Conservation (phyloP, 92 coral and sea anemone species). For the Bergia sp. region DNA sequence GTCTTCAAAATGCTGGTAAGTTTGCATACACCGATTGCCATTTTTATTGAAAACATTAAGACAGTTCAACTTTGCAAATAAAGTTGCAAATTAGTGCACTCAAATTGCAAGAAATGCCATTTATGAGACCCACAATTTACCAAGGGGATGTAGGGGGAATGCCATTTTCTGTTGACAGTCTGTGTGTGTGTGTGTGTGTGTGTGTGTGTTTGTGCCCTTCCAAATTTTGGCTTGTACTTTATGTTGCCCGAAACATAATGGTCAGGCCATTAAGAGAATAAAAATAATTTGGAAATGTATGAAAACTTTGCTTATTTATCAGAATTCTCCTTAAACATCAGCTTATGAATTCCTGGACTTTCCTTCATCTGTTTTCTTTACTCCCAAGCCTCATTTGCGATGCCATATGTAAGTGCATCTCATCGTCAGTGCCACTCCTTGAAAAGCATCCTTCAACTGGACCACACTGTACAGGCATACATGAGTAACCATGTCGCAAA, state of each 20-base stretch:
- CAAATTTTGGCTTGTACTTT: too few relatives aligned
- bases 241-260: too few relatives aligned
- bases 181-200: too few relatives aligned
- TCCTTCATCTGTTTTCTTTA: neutral
- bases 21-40: too few relatives aligned
- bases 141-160: too few relatives aligned
- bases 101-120: neutral
- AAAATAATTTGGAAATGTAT: too few relatives aligned
- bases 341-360: too few relatives aligned
- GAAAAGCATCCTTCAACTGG: constrained; percentile 51
- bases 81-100: neutral
- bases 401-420: constrained; percentile 61
- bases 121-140: neutral
- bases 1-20: constrained; percentile 69
- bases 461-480: constrained; percentile 61
- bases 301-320: too few relatives aligned
- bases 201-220: too few relatives aligned
- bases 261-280: too few relatives aligned
- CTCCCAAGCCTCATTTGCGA: constrained; percentile 62
- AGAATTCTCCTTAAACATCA: too few relatives aligned
- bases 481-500: constrained; percentile 71
- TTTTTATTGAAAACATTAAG: neutral
- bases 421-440: constrained; percentile 39
- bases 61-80: neutral
- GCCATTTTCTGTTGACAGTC: too few relatives aligned